Evolutionary conservation across 2,113 vertebrate genomes (phyloP), one percentile per base, ranked within the genome.

Genomic region (Regulus satrapa): DNA sequence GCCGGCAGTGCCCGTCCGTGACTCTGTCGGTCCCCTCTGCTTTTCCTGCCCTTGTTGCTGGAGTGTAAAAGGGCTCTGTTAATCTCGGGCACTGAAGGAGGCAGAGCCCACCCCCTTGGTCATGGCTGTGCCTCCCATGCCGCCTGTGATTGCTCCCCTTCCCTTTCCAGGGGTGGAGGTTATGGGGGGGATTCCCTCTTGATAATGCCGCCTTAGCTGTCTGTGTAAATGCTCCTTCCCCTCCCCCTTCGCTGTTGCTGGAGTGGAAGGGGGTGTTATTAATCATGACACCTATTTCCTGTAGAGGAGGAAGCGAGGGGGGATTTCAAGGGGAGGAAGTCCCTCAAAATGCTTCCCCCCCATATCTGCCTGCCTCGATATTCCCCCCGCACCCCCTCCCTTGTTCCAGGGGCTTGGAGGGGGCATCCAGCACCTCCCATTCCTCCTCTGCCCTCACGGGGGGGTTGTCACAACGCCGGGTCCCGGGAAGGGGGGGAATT

Each of bases 251-350:
- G 72, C 92, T 88, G 80, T 94, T 94, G 74, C 92, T 92, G 91
- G 96, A 98, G 98, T 97, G 94, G 97, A 97, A 96, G 98, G 98
- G 97, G 98, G 98, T 98, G 98, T 98, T 97, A 97, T 97, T 97
- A 98, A 98, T 97, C 97, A 96, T 97, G 97, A 96, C 95, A 97
- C 95, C 93, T 82, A 96, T 94, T 97, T 97, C 96, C 96, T 97
- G 91, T 95, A 92, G 77, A 92, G 95, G 95, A 97, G 97, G 97
- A 97, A 97, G 94, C 95, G 93, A 95, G 89, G 95, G 94, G 96
- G 94, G 95, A 96, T 95, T 94, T 89, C 85, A 71, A 95, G 94
- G 95, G 95, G 96, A 95, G 94, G 97, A 96, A 96, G 91, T 93
- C 94, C 91, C 92, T 95, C 85, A 93, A 95, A 91, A 95, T 75